These are phyloP conservation scores for Diachasma alloeum DNA, from an alignment of 1,140 invertebrate genomes.

Conservation along the genomic window DNA sequence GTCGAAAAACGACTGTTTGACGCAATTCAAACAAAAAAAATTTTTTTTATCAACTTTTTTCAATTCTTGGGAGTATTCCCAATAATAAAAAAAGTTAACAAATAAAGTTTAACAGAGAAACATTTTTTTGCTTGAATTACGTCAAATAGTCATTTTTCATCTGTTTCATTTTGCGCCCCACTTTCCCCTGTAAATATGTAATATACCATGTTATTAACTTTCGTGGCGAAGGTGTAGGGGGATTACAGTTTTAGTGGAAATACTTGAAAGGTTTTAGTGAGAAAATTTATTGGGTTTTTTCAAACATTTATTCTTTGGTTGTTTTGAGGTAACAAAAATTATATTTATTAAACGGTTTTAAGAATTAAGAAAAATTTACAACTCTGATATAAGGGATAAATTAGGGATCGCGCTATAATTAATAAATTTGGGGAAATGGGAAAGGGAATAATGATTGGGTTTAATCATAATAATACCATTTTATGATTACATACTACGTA, in stretches of 20 bases:
- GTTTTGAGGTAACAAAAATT: constrained; percentile 3
- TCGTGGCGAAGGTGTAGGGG: too few species aligned
- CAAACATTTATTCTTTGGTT: background rate
- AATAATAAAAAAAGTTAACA: too few species aligned
- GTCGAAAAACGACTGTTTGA: too few species aligned
- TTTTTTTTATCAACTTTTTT: too few species aligned
- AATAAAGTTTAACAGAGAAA: too few species aligned
- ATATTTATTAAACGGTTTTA: background rate
- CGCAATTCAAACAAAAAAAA: too few species aligned
- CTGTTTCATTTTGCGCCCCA: too few species aligned
- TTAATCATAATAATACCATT: background rate
- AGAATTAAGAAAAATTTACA: background rate
- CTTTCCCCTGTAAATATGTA: too few species aligned
- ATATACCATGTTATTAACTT: too few species aligned
- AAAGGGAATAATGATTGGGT: background rate
- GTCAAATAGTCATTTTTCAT: too few species aligned
- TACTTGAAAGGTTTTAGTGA: background rate
- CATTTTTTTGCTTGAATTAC: too few species aligned
- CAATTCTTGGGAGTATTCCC: too few species aligned
- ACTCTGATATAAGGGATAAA: background rate
- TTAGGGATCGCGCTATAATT: background rate
- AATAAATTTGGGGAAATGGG: background rate
- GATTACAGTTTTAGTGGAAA: background rate
- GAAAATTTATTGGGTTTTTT: background rate
- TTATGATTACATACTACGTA: background rate